Evolutionary conservation across 2,113 vertebrate species (phyloP).

Genomic region (Tretioscincus oriximinensis): DNA sequence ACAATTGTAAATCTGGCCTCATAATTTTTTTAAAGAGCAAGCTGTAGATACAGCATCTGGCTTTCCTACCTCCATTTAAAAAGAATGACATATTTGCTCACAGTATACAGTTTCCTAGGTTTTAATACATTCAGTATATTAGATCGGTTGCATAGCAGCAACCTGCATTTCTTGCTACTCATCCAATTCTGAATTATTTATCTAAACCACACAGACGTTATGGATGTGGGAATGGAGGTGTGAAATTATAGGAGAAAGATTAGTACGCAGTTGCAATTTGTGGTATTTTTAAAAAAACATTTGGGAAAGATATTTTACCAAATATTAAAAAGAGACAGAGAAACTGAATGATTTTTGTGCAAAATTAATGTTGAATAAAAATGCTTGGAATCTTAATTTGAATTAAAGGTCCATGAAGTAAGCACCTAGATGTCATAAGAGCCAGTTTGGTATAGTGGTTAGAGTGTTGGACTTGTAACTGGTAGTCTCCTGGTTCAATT

Average conservation of each 20-base stretch:
- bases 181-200: not conserved
- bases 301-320: not conserved
- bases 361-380: not conserved
- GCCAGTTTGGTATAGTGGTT: too few relatives aligned
- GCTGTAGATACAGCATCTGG: not conserved
- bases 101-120: not conserved
- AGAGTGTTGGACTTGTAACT: too few relatives aligned
- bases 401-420: too few relatives aligned
- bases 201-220: not conserved
- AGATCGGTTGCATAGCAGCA: not conserved
- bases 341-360: not conserved
- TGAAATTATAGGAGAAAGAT: too few relatives aligned
- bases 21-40: not conserved
- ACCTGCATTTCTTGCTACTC: not conserved
- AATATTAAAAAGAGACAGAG: not conserved
- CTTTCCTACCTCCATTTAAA: not conserved
- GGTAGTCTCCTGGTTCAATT: too few relatives aligned
- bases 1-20: not conserved
- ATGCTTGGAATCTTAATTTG: too few relatives aligned
- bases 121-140: not conserved
- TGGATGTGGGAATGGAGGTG: not conserved
- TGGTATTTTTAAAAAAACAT: too few relatives aligned
- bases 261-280: too few relatives aligned
- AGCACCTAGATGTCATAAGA: too few relatives aligned
- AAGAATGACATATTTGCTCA: conserved; percentile 10